Base-by-base conservation (phyloP, 2,888 invertebrate species). In the Catocala nupta region DNA sequence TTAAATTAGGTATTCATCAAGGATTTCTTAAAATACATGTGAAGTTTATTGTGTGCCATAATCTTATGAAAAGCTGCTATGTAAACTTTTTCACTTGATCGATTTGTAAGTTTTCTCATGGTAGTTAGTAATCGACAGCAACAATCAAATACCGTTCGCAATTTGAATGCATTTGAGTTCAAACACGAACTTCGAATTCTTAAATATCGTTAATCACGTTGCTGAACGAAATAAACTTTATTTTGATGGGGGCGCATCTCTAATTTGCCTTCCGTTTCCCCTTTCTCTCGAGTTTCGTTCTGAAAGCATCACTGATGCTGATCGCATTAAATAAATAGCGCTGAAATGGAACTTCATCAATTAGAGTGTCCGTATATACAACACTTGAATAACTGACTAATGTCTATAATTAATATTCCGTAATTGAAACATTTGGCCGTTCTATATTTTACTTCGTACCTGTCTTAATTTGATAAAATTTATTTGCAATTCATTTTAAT, bases 261-360 rank as follows among this genome's bases (percentile, higher is more conserved):
- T n/a, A 43, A 59, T 45, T 60, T 61, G 36, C 47, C 10, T 16
- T 47, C 36, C 10, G 44, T 53, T 62, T 16, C 52, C 43, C 50
- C 34, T 71, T 75, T 75, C 63, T 66, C 25, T 7, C 54, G 49
- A 59, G 59, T 66, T 75, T 61, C 55, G 50, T 36, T 55, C 47
- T 62, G 52, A 75, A 75, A 75, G 68, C 68, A 71, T 71, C 69
- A 53, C 67, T 64, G 73, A 75, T 77, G 77, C 79, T 77, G 74
- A 80, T 76, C 77, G 57, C 75, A 75, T 81, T 77, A 75, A 78
- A 78, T 73, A 75, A 77, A 80, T 77, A 70, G 65, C 65, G 42
- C 62, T 74, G 59, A 73, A 76, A 81, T 73, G 71, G 75, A 71
- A 64, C 71, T 72, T 70, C 71, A 78, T 81, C 72, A 78, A 77